Base-by-base conservation (phyloP, 2,797 vertebrate genomes). In the Catamblyrhynchus diadema region DNA sequence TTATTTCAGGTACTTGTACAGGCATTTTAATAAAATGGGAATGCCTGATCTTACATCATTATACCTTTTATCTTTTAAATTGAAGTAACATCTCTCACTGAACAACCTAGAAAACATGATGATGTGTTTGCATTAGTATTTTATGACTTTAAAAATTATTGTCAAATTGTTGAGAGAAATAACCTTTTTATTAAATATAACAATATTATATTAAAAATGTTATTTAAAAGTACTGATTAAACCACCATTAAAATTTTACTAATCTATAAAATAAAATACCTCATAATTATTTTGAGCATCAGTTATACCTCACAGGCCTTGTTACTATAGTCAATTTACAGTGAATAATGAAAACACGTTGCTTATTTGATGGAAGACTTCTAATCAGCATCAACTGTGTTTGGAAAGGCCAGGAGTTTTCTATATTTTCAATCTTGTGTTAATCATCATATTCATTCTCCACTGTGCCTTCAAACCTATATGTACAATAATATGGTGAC, bases 61-160 rank as follows among this genome's bases (percentile, higher is more conserved):
- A 0, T 59, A 70, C 82, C 45, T 91, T 95, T 88, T 82, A 65
- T 33, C 50, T 89, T 91, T 71, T 93, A 83, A 95, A 93, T 70
- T 82, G 71, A 64, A 81, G 41, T 86, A 88, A n/a, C 32, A 28
- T n/a, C 48, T 74, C 39, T 86, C 10, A 14, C 30, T 50, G 12
- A 82, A 85, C 42, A 78, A 82, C 25, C 28, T 59, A 17, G 59
- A 84, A 90, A 81, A 50, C 35, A 32, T 5, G 35, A 45, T 73
- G 11, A 14, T 91, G 23, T 67, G 12, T 44, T 83, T 86, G 4
- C 47, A 10, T 70, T 73, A 74, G 14, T 79, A 47, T 65, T 82
- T 93, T 91, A 16, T 54, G 57, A 48, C 66, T 92, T 91, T 28
- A 22, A 56, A 91, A 77, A 85, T 69, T 37, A 71, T 89, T 78